Conservation (phyloP, 2,888 invertebrate genomes). For the Nomada lathburiana region DNA sequence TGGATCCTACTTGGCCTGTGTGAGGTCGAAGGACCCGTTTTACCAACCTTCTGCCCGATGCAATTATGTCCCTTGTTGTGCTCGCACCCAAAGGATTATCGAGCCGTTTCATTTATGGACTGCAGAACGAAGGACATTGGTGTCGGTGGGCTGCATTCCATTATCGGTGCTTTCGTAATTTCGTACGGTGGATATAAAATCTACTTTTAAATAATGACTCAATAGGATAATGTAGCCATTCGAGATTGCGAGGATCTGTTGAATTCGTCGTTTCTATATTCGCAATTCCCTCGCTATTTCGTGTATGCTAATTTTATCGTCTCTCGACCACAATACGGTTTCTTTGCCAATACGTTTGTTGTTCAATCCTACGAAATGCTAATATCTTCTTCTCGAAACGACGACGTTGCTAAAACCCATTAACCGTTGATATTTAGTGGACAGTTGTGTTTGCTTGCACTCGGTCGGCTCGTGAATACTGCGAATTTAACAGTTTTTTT, state of each 20-base stretch:
- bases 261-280: no score
- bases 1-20: conserved; percentile 55
- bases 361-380: neutral
- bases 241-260: neutral
- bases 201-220: no score
- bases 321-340: neutral
- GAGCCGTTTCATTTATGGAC: conserved; percentile 38
- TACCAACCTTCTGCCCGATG: conserved; percentile 60
- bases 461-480: neutral
- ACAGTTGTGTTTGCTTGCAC: neutral
- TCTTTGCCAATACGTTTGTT: neutral
- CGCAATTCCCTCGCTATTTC: no score
- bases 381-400: neutral
- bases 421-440: conserved; percentile 11
- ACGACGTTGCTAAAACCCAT: neutral
- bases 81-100: conserved; percentile 54
- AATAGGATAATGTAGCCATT: neutral
- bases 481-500: conserved; percentile 1
- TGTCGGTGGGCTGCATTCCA: conserved; percentile 26
- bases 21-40: conserved; percentile 56
- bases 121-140: conserved; percentile 16
- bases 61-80: conserved; percentile 67
- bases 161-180: neutral
- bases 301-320: neutral
- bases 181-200: neutral